phyloP scores from a whole-genome alignment of 2,113 vertebrate genomes.

The Aphelocoma coerulescens region DNA sequence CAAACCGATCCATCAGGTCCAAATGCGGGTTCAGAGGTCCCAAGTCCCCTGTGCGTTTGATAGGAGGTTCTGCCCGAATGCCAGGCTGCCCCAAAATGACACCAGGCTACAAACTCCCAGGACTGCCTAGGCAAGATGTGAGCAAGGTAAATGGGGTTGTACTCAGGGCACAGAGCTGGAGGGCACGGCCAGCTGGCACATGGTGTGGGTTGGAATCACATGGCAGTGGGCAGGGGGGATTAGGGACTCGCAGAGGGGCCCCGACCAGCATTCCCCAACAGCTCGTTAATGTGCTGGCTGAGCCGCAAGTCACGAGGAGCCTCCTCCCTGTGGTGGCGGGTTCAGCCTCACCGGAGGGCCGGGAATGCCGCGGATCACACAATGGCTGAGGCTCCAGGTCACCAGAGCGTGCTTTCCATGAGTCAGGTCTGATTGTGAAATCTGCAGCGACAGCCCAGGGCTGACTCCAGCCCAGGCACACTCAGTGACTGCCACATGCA shows the following conservation, averaged over 20 bases:
- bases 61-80: neutral
- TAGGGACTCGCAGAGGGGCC: neutral
- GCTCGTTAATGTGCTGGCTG: neutral
- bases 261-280: neutral
- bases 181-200: neutral
- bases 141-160: neutral
- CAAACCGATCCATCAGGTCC: neutral
- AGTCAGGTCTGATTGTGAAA: neutral
- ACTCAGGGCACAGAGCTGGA: neutral
- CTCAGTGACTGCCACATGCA: neutral
- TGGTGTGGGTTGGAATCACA: neutral
- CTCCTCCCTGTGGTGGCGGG: neutral
- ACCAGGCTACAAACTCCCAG: neutral
- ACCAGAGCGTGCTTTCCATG: neutral
- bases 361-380: neutral
- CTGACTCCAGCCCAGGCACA: neutral
- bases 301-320: slow-evolving; percentile 8
- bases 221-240: neutral
- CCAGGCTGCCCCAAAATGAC: neutral
- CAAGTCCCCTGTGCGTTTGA: neutral
- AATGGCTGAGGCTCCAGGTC: neutral
- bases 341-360: neutral
- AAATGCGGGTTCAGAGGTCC: neutral
- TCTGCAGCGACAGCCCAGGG: neutral
- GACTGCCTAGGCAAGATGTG: neutral